These are phyloP conservation scores for Salmo trutta DNA, from an alignment of 2,797 vertebrate genomes.

Conservation along the genomic window DNA sequence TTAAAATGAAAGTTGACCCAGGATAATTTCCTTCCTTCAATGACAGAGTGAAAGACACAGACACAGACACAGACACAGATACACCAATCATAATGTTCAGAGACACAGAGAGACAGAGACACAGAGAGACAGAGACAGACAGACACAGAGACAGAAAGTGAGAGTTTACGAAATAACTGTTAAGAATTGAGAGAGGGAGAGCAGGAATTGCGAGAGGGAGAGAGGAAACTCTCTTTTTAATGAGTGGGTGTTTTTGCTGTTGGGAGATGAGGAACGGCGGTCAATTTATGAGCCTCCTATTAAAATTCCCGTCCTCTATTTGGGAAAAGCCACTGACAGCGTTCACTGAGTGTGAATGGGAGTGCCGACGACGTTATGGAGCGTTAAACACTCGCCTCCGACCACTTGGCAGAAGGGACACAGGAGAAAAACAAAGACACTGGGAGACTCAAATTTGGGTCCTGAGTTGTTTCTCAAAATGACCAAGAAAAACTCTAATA, in stretches of 20 bases:
- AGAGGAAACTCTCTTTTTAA: neutral
- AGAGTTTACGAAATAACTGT: neutral
- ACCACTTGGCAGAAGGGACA: slow-evolving; percentile 15
- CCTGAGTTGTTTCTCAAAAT: too few relatives aligned
- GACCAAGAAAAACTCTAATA: too few relatives aligned
- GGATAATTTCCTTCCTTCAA: neutral
- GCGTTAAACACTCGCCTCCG: slow-evolving; percentile 30
- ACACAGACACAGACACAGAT: too few relatives aligned
- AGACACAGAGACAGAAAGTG: neutral
- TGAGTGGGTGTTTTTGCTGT: slow-evolving; percentile 21
- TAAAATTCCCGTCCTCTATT: slow-evolving; percentile 45
- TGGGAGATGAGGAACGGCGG: slow-evolving; percentile 35
- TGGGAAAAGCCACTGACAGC: slow-evolving; percentile 37
- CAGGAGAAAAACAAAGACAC: neutral
- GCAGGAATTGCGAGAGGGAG: neutral
- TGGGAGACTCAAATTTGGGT: neutral
- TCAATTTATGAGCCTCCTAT: slow-evolving; percentile 44
- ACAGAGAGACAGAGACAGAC: too few relatives aligned
- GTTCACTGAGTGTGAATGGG: slow-evolving; percentile 19
- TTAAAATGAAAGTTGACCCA: neutral
- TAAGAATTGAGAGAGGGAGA: neutral
- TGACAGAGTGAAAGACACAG: too few relatives aligned
- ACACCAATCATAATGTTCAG: neutral
- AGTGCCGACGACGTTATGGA: slow-evolving; percentile 22
- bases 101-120: too few relatives aligned